A percentile compares a stretch with the other conserved stretches of the same genome.
These are phyloP conservation scores for Gymnoscopelus microlampas DNA, from an alignment of 2,797 vertebrate species.

Conservation along the genomic window DNA sequence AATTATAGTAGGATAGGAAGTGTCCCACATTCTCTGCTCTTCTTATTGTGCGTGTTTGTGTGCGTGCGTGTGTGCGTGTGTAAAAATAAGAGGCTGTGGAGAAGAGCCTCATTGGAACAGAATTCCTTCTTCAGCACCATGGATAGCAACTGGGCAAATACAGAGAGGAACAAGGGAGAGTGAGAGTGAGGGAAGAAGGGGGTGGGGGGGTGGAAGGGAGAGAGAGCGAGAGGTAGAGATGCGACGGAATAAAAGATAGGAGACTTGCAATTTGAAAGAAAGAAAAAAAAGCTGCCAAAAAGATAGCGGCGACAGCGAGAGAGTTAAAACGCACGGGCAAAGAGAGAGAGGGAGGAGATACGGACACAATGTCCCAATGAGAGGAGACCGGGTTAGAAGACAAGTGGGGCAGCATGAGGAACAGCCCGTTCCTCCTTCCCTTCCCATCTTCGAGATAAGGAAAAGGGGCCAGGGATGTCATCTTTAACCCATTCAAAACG, in stretches of 20 bases:
- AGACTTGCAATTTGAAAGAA: not conserved
- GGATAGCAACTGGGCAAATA: slow-evolving; percentile 40
- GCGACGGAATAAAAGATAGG: not conserved
- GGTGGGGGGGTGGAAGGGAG: not conserved
- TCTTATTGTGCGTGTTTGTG: slow-evolving; percentile 19
- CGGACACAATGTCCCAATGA: not conserved
- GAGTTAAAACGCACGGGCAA: too few species aligned
- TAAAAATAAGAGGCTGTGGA: slow-evolving; percentile 51
- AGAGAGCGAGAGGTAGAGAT: not conserved
- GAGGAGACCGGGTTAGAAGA: not conserved
- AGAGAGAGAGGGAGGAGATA: not conserved
- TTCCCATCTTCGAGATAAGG: not conserved
- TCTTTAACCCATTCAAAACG: too few species aligned
- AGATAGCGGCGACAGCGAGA: not conserved
- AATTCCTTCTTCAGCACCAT: slow-evolving; percentile 59
- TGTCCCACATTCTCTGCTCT: slow-evolving; percentile 13
- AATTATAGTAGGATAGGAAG: too few species aligned
- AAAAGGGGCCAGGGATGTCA: not conserved
- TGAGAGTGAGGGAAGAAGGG: not conserved
- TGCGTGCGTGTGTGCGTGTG: slow-evolving; percentile 11
- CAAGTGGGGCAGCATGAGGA: not conserved
- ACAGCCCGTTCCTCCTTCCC: not conserved
- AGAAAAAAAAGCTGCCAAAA: not conserved
- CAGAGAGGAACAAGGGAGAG: not conserved
- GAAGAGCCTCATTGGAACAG: slow-evolving; percentile 24